Evolutionary conservation across 2,113 vertebrate genomes (phyloP), one percentile per base, ranked within the genome.

Genomic region (Patagioenas fasciata): DNA sequence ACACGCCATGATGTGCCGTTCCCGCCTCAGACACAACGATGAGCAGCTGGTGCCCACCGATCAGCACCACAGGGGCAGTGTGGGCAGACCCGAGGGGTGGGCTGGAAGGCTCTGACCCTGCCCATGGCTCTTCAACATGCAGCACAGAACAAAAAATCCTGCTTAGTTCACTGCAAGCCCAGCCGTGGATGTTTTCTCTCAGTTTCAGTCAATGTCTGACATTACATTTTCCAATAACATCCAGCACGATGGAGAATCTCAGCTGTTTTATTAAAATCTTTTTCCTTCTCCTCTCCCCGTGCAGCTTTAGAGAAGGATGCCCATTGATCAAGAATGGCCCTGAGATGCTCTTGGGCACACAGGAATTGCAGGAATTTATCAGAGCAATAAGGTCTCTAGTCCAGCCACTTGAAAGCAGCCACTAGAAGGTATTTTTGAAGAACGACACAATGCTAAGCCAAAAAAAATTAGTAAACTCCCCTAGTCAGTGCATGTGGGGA

Each of bases 301-400:
- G 90, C 71, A 90, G 47, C 64, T 83, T 78, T 51, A 66, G 28
- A 28, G 56, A 86, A 93, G 38, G 60, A 60, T 2, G 0, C 12
- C 65, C 77, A 89, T 25, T 81, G 80, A 94, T 72, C 28, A 47
- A 58, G 36, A 90, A 88, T 10, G 34, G 64, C 69, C 56, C 48
- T 13, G 61, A 78, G 65, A 84, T 28, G 53, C 17, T 83, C 31
- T 19, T 21, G 42, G 26, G 53, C 20, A 2, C 36, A 31, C 1
- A 89, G 67, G 56, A 96, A 95, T 70, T 67, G 34, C 75, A 92
- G 84, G 93, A 94, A 91, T 96, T 84, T 60, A 70, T 79, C 80
- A 83, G 53, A 88, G 58, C 80, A 79, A 70, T 57, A 38, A 81
- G 31, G 42, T 88, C 32, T 66, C 47, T 6, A 89, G 89, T 74